Evolutionary conservation across 2,888 invertebrate genomes (phyloP), one percentile per base, ranked within the genome.

Genomic region (Melanchra persicariae): DNA sequence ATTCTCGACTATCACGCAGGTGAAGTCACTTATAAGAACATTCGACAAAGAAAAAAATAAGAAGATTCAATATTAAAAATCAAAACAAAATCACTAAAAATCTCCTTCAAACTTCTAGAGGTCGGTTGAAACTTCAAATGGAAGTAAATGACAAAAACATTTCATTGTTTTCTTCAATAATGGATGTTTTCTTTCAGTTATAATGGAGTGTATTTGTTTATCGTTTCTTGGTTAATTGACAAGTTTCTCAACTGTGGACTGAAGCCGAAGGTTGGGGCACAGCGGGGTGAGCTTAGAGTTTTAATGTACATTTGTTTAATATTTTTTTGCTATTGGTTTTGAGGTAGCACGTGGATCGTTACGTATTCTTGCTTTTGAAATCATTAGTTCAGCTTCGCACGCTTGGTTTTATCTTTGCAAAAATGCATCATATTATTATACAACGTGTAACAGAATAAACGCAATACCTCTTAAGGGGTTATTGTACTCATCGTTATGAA

Each of bases 151-250:
- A 51, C 49, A 63, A 82, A 78, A 79, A 30, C 60, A 62, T 65
- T 57, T 52, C 19, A 68, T 8, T 70, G 70, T 80, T 77, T 70
- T 65, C 57, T 69, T 55, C 24, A 22, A 55, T 76, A 83, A 83
- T 83, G 81, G 83, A 76, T 85, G 60, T 79, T 82, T 75, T 69
- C 73, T 77, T 73, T 22, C 45, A 65, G 74, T 61, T 65, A 40
- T 85, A 81, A 83, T 80, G 68, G 83, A 80, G 70, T 70, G 55
- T 67, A 66, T 82, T 82, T 79, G 80, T 75, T 75, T 67, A 40
- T 49, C 58, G 58, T 74, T 76, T 79, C 52, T 69, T 57, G 69
- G 74, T 70, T 80, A 83, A 85, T 83, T 75, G 73, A 40, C 10
- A 64, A 83, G 72, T 85, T 85, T 47, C 26, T 62, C 45, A 45